Percentiles rank a stretch among this genome's conserved stretches.
These are phyloP conservation scores for Mylabris sibirica DNA, from an alignment of 2,888 invertebrate species.

Conservation along the genomic window DNA sequence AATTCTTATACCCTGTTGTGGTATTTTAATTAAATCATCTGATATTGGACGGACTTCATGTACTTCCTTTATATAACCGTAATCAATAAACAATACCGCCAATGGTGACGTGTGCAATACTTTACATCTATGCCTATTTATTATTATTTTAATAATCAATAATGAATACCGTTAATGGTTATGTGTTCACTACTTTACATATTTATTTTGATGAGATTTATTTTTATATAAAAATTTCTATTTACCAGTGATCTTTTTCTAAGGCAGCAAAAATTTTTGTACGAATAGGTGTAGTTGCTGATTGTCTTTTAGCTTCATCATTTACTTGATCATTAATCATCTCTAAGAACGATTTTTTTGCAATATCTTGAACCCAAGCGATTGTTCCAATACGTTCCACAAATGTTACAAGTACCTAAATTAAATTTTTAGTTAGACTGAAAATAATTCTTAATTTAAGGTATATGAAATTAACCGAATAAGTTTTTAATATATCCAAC, in stretches of 20 bases:
- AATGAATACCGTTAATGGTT: no score
- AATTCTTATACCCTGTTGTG: conserved; percentile 17
- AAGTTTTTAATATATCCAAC: background rate
- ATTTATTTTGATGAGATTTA: no score
- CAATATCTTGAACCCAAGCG: conserved; percentile 21
- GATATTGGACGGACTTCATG: conserved; percentile 19
- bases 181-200: no score
- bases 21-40: conserved; percentile 19
- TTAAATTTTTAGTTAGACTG: background rate
- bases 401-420: conserved; percentile 22
- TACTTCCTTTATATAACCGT: conserved; percentile 22
- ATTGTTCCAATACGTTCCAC: conserved; percentile 17
- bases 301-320: conserved; percentile 9
- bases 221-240: background rate
- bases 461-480: conserved; percentile 6
- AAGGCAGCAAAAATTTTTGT: conserved; percentile 20
- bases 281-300: background rate
- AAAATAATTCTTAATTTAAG: conserved; percentile 4
- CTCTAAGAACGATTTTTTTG: background rate
- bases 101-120: conserved; percentile 14
- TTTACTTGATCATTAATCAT: conserved; percentile 15
- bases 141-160: no score
- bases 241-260: conserved; percentile 21
- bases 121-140: conserved; percentile 24
- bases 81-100: conserved; percentile 24